Evolutionary conservation across 2,888 invertebrate genomes (phyloP).

Genomic region (Scaeva pyrastri): DNA sequence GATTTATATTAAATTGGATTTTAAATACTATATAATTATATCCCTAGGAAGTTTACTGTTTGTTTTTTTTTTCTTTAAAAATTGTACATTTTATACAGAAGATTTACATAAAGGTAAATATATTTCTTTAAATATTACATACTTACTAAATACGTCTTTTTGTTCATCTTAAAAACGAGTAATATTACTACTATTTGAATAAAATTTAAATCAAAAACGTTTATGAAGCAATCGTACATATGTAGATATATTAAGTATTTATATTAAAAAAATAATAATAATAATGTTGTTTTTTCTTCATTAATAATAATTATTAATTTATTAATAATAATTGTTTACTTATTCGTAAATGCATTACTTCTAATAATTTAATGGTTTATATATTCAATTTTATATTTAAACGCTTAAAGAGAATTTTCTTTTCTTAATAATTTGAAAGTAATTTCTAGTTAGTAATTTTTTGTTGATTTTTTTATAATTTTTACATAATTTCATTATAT

Average conservation of each 20-base stretch:
- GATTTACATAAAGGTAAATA: constrained; percentile 75
- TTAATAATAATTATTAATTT: constrained; percentile 13
- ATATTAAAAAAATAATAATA: constrained; percentile 62
- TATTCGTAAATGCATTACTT: constrained; percentile 23
- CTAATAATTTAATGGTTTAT: constrained; percentile 29
- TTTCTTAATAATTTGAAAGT: constrained; percentile 22
- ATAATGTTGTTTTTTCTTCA: constrained; percentile 26
- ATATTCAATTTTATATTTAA: constrained; percentile 43
- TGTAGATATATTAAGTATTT: constrained; percentile 22
- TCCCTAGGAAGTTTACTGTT: constrained; percentile 78
- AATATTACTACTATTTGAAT: constrained; percentile 25
- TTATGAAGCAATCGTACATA: constrained; percentile 50
- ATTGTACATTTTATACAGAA: constrained; percentile 77
- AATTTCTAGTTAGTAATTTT: constrained; percentile 13
- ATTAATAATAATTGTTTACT: constrained; percentile 32
- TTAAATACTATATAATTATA: constrained; percentile 60
- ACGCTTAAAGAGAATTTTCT: constrained; percentile 37
- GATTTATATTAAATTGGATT: constrained; percentile 74
- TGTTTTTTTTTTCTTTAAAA: constrained; percentile 46
- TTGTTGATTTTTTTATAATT: constrained; percentile 23
- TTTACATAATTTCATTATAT: constrained; percentile 29
- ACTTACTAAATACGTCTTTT: constrained; percentile 73
- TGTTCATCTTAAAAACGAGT: constrained; percentile 60
- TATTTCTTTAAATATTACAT: constrained; percentile 67
- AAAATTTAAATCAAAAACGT: constrained; percentile 46